These are phyloP conservation scores for Pseudochromis fuscus DNA, from an alignment of 2,797 vertebrate genomes.

Conservation along the genomic window DNA sequence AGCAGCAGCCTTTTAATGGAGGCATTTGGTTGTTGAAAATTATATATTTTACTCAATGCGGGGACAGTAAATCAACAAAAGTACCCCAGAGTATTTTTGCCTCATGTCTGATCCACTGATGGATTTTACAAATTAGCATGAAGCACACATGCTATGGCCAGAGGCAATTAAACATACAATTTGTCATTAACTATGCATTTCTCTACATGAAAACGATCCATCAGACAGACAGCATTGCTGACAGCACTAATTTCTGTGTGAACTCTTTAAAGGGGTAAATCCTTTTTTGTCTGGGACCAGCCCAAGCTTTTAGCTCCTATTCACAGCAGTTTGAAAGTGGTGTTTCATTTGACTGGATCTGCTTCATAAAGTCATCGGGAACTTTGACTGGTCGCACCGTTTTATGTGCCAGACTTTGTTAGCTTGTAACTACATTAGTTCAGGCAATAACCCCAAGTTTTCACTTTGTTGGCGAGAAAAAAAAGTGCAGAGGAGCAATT, in stretches of 20 bases:
- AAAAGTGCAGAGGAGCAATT: slow-evolving; percentile 34
- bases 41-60: slow-evolving; percentile 22
- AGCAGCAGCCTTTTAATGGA: slow-evolving; percentile 29
- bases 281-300: not conserved
- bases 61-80: slow-evolving; percentile 55
- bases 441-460: slow-evolving; percentile 8
- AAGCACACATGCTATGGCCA: slow-evolving; percentile 23
- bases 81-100: slow-evolving; percentile 44
- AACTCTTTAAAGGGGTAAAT: not conserved
- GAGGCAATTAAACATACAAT: slow-evolving; percentile 46
- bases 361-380: not conserved
- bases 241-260: slow-evolving; percentile 14
- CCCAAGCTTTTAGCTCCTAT: slow-evolving; percentile 2
- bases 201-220: slow-evolving; percentile 34
- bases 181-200: slow-evolving; percentile 49
- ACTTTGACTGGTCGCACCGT: not conserved
- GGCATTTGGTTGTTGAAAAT: slow-evolving; percentile 49
- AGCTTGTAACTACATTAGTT: slow-evolving; percentile 11
- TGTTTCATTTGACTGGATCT: slow-evolving; percentile 1
- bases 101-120: slow-evolving; percentile 60
- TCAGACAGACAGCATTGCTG: slow-evolving; percentile 20
- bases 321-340: not conserved
- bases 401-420: slow-evolving; percentile 11
- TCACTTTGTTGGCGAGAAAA: slow-evolving; percentile 21
- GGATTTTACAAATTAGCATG: slow-evolving; percentile 62